Base-by-base conservation (phyloP, 2,797 vertebrate species). In the Falco peregrinus region DNA sequence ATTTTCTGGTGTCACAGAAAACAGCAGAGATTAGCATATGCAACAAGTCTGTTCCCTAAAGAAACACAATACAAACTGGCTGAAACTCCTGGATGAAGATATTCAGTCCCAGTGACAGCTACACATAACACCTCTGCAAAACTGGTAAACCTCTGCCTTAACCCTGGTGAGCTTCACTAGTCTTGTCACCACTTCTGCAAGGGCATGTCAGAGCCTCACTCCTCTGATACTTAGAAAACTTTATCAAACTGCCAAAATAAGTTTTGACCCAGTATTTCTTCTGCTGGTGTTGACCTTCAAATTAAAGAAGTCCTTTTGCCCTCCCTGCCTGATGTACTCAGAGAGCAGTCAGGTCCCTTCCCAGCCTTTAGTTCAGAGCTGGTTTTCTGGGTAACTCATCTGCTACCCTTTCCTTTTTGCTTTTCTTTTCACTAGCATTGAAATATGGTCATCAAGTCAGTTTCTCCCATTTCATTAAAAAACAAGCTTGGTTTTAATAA, bases 131-230 rank as follows among this genome's bases (percentile, higher is more conserved):
- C 26, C 50, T 64, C 74, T 67, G 76, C 33, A 31, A 13, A 54
- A 5, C 13, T 33, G n/a, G 12, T 9, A 8, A 43, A 1, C 2
- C 21, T 86, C 41, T 91, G 33, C 37, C 54, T 73, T 50, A 9
- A 2, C 5, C 16, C 24, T 67, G 51, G 6, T 6, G 59, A 80
- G 21, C 41, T 51, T 29, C 60, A 22, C 41, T 15, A 45, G 33
- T 67, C 33, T 39, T n/a, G 10, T 14, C 1, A 0, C 21, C 6
- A 0, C 19, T 6, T 41, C 56, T 79, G 21, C 35, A 51, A 69
- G 68, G 71, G 43, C 37, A 20, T 39, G 70, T 11, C 67, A 51
- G 61, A 70, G 19, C 16, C 28, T 47, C 37, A 16, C 20, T 87
- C 13, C 22, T 87, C 75, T 67, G n/a, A 25, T 2, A 1, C 33